Base-by-base conservation (phyloP, 2,113 vertebrate genomes). In the Xenopus borealis region DNA sequence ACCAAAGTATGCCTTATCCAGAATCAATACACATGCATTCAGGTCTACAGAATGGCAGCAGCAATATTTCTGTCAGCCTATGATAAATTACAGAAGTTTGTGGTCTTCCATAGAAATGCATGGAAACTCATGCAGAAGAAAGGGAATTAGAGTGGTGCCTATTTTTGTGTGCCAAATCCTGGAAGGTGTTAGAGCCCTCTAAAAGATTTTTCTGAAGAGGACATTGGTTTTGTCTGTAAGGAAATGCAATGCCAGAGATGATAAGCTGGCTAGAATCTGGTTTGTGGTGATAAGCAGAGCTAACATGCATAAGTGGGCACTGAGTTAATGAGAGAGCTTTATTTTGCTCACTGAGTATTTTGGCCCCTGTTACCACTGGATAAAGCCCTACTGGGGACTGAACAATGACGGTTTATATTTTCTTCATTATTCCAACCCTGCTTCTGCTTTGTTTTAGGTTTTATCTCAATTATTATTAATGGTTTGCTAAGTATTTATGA, bases 221-320 rank as follows among this genome's bases (percentile, higher is more conserved):
- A 20, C 53, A 66, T 14, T 73, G 72, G 66, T 69, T 52, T 33
- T 63, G 73, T 70, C 45, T 47, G 66, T 52, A 55, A 46, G 67
- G 74, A 70, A 62, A 69, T 69, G 46, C 69, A 55, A 64, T 40
- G 30, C 18, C n/a, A 13, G 47, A 77, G 74, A 77, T 77, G 70
- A 70, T n/a, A 64, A 33, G 18, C 66, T 53, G 47, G 23, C 47
- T 40, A 69, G 44, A 64, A 64, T 64, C 46, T 77, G 74, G 47
- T 64, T 13, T 23, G 23, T 7, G 16, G 19, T 53, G 66, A 69
- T 70, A 71, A 69, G 76, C 66, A 23, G 8, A 68, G 69, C 76
- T 55, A 44, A 40, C 19, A 27, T 11, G 23, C 62, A 72, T 17
- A 45, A 30, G 64, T 7, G 44, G 45, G 16, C 64, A 66, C 30